Evolutionary conservation across 2,888 invertebrate species (phyloP).

Genomic region (Tricholauxania praeusta): DNA sequence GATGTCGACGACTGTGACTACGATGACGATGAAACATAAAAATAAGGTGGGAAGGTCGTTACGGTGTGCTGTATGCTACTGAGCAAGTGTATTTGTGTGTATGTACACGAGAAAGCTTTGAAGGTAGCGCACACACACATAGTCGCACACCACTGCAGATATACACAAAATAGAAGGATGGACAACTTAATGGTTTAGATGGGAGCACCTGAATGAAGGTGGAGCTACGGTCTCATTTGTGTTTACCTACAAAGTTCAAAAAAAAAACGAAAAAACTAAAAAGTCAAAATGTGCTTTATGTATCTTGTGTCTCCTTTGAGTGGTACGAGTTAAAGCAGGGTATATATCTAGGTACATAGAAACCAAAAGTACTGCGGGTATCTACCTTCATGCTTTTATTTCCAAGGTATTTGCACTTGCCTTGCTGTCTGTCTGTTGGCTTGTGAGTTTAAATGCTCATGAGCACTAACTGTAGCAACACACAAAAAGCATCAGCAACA

Average conservation of each 20-base stretch:
- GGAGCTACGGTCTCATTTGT: conserved; percentile 62
- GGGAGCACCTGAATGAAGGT: conserved; percentile 52
- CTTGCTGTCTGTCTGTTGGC: neutral
- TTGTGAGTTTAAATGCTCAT: conserved; percentile 4
- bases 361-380: conserved; percentile 3
- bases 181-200: conserved; percentile 26
- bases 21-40: conserved; percentile 19
- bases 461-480: neutral
- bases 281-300: neutral
- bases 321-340: neutral
- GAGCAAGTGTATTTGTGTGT: conserved; percentile 32
- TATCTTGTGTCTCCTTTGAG: no score
- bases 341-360: neutral
- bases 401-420: conserved; percentile 18
- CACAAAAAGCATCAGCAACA: neutral
- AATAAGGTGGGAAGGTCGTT: conserved; percentile 38
- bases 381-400: conserved; percentile 13
- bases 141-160: conserved; percentile 28
- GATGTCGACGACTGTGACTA: conserved; percentile 17
- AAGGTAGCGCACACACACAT: conserved; percentile 7
- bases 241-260: conserved; percentile 53
- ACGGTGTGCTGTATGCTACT: conserved; percentile 37
- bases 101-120: conserved; percentile 13
- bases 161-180: conserved; percentile 27
- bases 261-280: neutral